Percentiles rank a stretch among this genome's conserved stretches.
Conservation (phyloP, 2,888 invertebrate species). For the Phytoseiulus persimilis region DNA sequence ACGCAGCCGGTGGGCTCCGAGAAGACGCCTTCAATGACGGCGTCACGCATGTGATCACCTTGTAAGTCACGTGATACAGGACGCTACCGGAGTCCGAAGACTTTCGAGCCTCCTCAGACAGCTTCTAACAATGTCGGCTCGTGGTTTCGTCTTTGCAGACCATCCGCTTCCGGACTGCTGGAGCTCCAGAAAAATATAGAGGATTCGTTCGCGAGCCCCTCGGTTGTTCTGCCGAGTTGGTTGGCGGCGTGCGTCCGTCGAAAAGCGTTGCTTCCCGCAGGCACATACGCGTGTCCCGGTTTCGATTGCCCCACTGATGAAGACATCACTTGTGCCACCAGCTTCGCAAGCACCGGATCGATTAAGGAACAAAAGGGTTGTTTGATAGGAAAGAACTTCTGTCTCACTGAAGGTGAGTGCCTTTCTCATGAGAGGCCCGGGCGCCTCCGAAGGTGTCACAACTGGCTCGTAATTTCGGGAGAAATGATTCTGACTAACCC, state of each 20-base stretch:
- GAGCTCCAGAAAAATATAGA: conserved; percentile 18
- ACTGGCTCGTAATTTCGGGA: no score
- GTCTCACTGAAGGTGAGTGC: not conserved
- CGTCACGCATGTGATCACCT: conserved; percentile 22
- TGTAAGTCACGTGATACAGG: conserved; percentile 24
- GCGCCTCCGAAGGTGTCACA: no score
- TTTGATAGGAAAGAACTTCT: conserved; percentile 6
- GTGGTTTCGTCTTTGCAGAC: not conserved
- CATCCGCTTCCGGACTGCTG: not conserved
- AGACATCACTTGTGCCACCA: not conserved
- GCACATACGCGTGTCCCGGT: not conserved
- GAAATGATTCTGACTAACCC: no score
- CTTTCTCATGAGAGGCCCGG: no score
- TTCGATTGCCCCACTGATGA: conserved; percentile 7
- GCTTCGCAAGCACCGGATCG: not conserved
- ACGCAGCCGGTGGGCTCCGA: conserved; percentile 10
- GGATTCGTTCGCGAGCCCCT: not conserved
- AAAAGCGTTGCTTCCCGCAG: not conserved
- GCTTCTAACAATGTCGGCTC: no score
- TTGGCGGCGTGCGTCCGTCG: conserved; percentile 21
- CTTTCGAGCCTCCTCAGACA: no score
- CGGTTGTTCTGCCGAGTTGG: conserved; percentile 19
- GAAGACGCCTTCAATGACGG: conserved; percentile 24
- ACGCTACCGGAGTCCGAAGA: no score
- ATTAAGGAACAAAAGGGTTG: not conserved